Percentiles rank a stretch among this genome's conserved stretches.
Conservation (phyloP, 2,113 vertebrate species). For the Bujurquina vittata region DNA sequence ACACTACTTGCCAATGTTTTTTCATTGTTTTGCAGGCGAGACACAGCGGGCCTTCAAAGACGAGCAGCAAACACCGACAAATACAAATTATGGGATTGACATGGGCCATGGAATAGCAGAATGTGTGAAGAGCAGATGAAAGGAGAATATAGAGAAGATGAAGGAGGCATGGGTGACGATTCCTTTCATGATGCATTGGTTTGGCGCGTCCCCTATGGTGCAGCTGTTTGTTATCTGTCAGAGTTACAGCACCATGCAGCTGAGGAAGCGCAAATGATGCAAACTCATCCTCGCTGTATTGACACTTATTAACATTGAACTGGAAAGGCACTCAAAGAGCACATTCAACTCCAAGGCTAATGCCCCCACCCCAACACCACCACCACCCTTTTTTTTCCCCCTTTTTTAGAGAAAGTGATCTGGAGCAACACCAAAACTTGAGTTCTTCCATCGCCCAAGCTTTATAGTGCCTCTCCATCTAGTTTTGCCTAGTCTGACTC, state of each 20-base stretch:
- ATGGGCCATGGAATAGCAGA: conserved; percentile 32
- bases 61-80: conserved; percentile 45
- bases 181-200: conserved; percentile 68
- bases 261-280: conserved; percentile 29
- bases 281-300: conserved; percentile 41
- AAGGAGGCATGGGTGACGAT: conserved; percentile 43
- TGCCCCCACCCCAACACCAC: no score
- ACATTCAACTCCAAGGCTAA: not conserved
- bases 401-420: not conserved
- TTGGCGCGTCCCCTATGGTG: conserved; percentile 53
- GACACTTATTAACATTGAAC: conserved; percentile 41
- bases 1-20: conserved; percentile 46
- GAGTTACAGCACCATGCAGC: conserved; percentile 26
- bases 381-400: not conserved
- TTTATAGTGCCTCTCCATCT: not conserved
- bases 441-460: not conserved
- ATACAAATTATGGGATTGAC: conserved; percentile 63
- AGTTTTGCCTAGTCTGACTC: not conserved
- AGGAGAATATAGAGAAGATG: conserved; percentile 32
- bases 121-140: conserved; percentile 54
- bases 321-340: not conserved
- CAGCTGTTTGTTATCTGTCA: conserved; percentile 73
- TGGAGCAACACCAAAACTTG: not conserved
- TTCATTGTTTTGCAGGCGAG: conserved; percentile 43
- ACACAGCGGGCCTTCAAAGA: conserved; percentile 43